Base-by-base conservation (phyloP, 2,113 vertebrate species). In the Amia ocellicauda region DNA sequence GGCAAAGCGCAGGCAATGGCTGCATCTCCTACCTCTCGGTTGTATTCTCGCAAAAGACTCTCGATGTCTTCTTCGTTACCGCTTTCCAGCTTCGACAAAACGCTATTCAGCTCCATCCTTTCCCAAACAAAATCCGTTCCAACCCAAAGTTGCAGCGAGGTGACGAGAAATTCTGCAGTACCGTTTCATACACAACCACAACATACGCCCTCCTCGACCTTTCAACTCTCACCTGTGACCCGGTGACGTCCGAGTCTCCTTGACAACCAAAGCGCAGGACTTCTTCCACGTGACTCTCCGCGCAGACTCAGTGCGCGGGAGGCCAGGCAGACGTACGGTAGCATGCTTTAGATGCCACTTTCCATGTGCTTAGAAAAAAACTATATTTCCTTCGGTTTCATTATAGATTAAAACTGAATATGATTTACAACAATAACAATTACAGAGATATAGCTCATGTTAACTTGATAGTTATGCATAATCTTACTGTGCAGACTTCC, bases 71-170 rank as follows among this genome's bases (percentile, higher is more conserved):
- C 74, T 3, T 79, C 81, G 63, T 76, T 73, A 59, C 69, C 71
- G 23, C 23, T 56, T 41, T 89, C 83, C 27, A 90, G 73, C 56
- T 80, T 79, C 17, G 77, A 64, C 26, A 89, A 24, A 36, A 89
- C 67, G 22, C 3, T 61, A 7, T 70, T 80, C 29, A 89, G 51
- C 63, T 87, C 86, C 89, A 90, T 90, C 67, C 72, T 68, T 66
- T n/a, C 40, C 22, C 43, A 57, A n/a, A 49, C 8, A 56, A 19
- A 5, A 17, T n/a, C 5, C 5, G n/a, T 47, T 47, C n/a, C 14
- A 47, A 8, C 16, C 5, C 14, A 16, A n/a, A 47, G n/a, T 16
- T 17, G n/a, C 14, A n/a, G 5, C 2, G 5, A 47, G 7, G 1
- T 13, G n/a, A 54, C 7, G 5, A 19, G 10, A 23, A 47, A 54